Evolutionary conservation across 2,113 vertebrate genomes (phyloP).

Genomic region (Lasiurus borealis): DNA sequence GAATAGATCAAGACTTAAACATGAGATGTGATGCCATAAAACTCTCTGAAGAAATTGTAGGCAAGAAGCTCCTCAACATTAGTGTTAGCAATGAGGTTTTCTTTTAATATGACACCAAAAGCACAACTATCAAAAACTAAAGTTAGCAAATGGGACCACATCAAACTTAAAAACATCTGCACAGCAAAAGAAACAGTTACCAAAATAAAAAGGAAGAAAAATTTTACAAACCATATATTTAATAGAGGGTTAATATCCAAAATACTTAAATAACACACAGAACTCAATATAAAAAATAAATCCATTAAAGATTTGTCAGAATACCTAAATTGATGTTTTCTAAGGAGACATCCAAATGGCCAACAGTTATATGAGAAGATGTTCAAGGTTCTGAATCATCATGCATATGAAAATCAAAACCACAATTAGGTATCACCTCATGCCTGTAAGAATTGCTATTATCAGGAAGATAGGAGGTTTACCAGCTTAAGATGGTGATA

Average conservation of each 20-base stretch:
- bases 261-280: background rate
- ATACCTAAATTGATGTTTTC: background rate
- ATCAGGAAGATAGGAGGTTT: background rate
- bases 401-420: background rate
- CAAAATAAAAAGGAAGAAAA: background rate
- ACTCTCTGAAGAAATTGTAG: background rate
- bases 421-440: background rate
- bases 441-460: background rate
- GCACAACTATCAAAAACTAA: background rate
- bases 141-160: background rate
- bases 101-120: background rate
- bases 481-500: background rate
- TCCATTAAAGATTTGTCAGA: background rate
- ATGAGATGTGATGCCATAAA: background rate
- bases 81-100: background rate
- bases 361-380: background rate
- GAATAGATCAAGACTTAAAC: background rate
- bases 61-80: background rate
- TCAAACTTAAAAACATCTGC: background rate
- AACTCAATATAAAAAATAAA: background rate
- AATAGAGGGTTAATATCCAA: background rate
- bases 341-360: background rate
- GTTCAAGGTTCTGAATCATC: background rate
- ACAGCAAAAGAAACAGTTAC: conserved; percentile 1
- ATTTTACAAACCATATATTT: background rate